Evolutionary conservation across 2,888 invertebrate species (phyloP).

Genomic region (Lepidonotus clava): DNA sequence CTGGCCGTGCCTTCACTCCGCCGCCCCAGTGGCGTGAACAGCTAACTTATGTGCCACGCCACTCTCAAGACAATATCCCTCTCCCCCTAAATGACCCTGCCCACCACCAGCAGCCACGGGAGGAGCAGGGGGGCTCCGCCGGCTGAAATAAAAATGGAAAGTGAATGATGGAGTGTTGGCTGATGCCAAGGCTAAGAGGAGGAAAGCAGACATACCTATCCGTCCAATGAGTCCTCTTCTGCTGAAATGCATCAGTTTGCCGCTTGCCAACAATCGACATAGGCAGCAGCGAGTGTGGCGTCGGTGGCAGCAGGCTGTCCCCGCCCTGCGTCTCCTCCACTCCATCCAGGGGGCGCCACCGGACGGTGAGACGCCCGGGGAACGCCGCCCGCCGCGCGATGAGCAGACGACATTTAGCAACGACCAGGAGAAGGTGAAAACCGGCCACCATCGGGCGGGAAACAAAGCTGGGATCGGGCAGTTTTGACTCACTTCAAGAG

Average conservation of each 20-base stretch:
- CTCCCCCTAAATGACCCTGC: slow-evolving; percentile 28
- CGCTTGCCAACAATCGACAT: slow-evolving; percentile 52
- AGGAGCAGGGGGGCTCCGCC: background rate
- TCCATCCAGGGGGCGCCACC: slow-evolving; percentile 28
- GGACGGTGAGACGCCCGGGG: background rate
- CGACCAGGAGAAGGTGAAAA: background rate
- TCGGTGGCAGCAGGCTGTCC: slow-evolving; percentile 40
- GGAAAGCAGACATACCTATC: slow-evolving; percentile 51
- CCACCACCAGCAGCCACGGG: background rate
- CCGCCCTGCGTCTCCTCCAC: background rate
- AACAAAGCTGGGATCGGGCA: no score
- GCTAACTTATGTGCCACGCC: slow-evolving; percentile 42
- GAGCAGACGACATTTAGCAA: slow-evolving; percentile 26
- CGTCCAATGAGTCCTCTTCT: slow-evolving; percentile 48
- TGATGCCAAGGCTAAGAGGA: slow-evolving; percentile 52
- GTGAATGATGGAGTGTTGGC: slow-evolving; percentile 51
- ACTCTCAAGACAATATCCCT: slow-evolving; percentile 46
- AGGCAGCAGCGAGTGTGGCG: slow-evolving; percentile 49
- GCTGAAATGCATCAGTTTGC: slow-evolving; percentile 50
- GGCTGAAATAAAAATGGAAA: slow-evolving; percentile 49
- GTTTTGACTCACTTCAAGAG: no score
- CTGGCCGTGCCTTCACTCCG: background rate
- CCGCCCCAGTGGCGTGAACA: slow-evolving; percentile 35
- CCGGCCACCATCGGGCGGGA: background rate
- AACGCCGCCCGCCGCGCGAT: background rate